These are phyloP conservation scores for Cyaniris semiargus DNA, from an alignment of 2,888 invertebrate species.

Conservation along the genomic window DNA sequence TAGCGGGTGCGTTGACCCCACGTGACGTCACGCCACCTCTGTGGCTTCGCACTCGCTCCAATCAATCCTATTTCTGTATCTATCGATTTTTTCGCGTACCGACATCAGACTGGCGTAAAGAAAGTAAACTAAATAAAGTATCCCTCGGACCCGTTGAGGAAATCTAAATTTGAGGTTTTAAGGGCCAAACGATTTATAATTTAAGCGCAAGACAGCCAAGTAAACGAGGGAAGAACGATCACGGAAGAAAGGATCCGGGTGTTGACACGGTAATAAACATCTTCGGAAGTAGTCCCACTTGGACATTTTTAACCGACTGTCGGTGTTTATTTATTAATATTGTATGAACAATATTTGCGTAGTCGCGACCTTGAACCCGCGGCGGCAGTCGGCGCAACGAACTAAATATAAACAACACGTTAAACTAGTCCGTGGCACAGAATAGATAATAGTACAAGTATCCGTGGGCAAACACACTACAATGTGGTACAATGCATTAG, in stretches of 20 bases:
- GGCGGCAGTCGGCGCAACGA: neutral
- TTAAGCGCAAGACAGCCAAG: neutral
- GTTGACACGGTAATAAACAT: neutral
- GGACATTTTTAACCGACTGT: neutral
- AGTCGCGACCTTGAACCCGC: neutral
- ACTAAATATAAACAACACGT: neutral
- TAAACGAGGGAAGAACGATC: neutral
- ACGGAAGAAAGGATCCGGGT: neutral
- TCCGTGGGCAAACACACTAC: neutral
- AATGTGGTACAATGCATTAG: neutral
- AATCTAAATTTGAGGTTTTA: too few relatives aligned
- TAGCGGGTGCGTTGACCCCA: slow-evolving; percentile 41
- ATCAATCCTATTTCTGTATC: slow-evolving; percentile 18
- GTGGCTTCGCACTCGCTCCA: slow-evolving; percentile 9
- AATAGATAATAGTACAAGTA: too few relatives aligned
- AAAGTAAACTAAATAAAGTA: too few relatives aligned
- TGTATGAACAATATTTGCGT: neutral
- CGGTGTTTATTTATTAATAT: neutral
- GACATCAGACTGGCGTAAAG: neutral
- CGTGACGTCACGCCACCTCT: slow-evolving; percentile 35
- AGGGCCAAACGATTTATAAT: too few relatives aligned
- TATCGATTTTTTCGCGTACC: neutral
- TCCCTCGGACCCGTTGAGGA: neutral
- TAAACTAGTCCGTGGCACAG: neutral
- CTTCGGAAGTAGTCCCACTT: neutral